Conservation (phyloP, 2,797 vertebrate species). For the Discoglossus pictus region DNA sequence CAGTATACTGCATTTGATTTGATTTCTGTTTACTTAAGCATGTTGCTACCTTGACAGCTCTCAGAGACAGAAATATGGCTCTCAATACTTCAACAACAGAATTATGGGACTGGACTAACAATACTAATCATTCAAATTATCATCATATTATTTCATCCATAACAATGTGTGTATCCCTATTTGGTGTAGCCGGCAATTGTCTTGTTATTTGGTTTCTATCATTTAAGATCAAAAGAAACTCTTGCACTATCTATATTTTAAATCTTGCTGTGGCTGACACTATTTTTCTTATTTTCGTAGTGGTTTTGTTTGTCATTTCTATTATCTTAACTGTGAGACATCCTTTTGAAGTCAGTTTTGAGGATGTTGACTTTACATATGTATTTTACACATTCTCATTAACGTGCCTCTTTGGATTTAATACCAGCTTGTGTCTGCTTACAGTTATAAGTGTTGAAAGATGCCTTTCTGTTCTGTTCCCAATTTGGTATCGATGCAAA, state of each 20-base stretch:
- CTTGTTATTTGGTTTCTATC: constrained; percentile 75
- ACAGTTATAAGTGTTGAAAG: constrained; percentile 35
- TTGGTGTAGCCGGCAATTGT: constrained; percentile 70
- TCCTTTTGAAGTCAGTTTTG: background rate
- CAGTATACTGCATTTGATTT: no score
- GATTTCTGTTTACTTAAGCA: no score
- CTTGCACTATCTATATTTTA: constrained; percentile 71
- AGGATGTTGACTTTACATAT: constrained; percentile 12
- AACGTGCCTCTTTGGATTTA: constrained; percentile 72
- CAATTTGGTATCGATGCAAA: constrained; percentile 1
- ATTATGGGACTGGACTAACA: constrained; percentile 15
- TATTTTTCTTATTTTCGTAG: constrained; percentile 65
- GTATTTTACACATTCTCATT: constrained; percentile 51
- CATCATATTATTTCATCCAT: constrained; percentile 15
- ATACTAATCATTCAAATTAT: constrained; percentile 8
- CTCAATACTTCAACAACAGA: background rate
- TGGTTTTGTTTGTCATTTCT: constrained; percentile 64
- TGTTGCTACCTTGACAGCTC: background rate
- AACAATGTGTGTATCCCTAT: constrained; percentile 64
- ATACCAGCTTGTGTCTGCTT: constrained; percentile 61
- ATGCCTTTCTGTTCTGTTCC: constrained; percentile 25
- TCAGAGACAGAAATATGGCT: constrained; percentile 6
- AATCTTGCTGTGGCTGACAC: constrained; percentile 69
- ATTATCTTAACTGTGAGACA: constrained; percentile 24
- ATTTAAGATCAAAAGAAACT: constrained; percentile 70